phyloP scores from a whole-genome alignment of 2,888 invertebrate genomes.

The Carcina quercana region DNA sequence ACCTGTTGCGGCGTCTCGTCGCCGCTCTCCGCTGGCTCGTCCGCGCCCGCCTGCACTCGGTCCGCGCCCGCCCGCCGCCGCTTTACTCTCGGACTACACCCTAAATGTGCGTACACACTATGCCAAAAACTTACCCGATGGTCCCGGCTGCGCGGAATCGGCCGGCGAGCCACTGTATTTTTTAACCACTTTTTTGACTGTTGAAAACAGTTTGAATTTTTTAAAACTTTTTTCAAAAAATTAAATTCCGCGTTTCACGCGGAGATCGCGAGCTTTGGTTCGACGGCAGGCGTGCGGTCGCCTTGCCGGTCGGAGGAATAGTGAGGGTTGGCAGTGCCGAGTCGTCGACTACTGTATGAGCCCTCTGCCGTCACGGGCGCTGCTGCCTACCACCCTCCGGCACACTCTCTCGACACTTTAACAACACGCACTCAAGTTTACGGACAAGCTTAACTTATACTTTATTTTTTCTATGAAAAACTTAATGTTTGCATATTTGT shows the following conservation, averaged over 20 bases:
- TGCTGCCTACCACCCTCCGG: background rate
- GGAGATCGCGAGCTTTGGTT: slow-evolving; percentile 21
- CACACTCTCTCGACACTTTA: too few species aligned
- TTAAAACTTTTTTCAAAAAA: slow-evolving; percentile 29
- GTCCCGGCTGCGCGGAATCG: slow-evolving; percentile 30
- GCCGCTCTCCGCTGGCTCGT: slow-evolving; percentile 26
- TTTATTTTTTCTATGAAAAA: too few species aligned
- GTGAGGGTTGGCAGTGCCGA: slow-evolving; percentile 13
- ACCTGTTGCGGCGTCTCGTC: slow-evolving; percentile 58
- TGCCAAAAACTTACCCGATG: slow-evolving; percentile 48
- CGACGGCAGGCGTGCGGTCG: slow-evolving; percentile 33
- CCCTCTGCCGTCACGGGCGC: background rate
- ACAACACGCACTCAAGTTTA: too few species aligned
- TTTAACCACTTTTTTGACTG: slow-evolving; percentile 43
- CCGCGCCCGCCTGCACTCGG: too few species aligned
- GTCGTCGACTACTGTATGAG: background rate
- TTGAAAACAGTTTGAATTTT: slow-evolving; percentile 52
- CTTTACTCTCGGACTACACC: slow-evolving; percentile 16
- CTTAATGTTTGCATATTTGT: too few species aligned
- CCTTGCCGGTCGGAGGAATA: slow-evolving; percentile 19
- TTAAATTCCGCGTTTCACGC: slow-evolving; percentile 39
- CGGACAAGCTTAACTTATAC: too few species aligned
- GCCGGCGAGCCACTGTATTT: slow-evolving; percentile 34
- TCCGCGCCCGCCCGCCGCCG: slow-evolving; percentile 43
- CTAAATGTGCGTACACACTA: background rate